Percentiles rank a stretch among this genome's conserved stretches.
phyloP scores from a whole-genome alignment of 2,113 vertebrate species.

The Ciconia maguari region DNA sequence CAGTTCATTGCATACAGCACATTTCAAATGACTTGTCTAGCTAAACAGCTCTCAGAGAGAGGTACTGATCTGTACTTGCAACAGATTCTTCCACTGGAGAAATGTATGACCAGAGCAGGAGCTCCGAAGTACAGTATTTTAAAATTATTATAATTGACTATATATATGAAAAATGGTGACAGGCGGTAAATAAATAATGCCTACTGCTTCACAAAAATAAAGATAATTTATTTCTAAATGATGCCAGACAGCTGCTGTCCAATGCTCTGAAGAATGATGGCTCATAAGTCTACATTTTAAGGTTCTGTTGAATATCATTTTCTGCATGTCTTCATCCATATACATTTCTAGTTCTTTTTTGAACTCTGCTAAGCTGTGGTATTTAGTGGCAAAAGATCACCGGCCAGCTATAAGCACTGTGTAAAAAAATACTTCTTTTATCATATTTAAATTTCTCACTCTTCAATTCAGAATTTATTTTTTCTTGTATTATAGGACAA shows the following conservation, averaged over 20 bases:
- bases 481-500: neutral
- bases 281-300: neutral
- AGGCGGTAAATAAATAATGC: neutral
- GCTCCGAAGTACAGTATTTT: neutral
- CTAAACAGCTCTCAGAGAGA: neutral
- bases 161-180: neutral
- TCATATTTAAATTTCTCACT: neutral
- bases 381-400: neutral
- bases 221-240: neutral
- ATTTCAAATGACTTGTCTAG: neutral
- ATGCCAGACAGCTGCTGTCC: neutral
- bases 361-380: neutral
- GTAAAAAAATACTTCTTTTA: neutral
- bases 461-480: neutral
- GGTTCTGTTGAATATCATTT: neutral
- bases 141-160: neutral
- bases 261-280: neutral
- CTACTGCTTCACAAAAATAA: neutral
- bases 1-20: neutral
- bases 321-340: neutral
- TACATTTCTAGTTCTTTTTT: neutral
- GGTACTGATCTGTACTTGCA: neutral
- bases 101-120: neutral
- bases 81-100: neutral
- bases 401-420: neutral